These are phyloP conservation scores for Aethina tumida DNA, from an alignment of 1,140 invertebrate genomes.

Conservation along the genomic window DNA sequence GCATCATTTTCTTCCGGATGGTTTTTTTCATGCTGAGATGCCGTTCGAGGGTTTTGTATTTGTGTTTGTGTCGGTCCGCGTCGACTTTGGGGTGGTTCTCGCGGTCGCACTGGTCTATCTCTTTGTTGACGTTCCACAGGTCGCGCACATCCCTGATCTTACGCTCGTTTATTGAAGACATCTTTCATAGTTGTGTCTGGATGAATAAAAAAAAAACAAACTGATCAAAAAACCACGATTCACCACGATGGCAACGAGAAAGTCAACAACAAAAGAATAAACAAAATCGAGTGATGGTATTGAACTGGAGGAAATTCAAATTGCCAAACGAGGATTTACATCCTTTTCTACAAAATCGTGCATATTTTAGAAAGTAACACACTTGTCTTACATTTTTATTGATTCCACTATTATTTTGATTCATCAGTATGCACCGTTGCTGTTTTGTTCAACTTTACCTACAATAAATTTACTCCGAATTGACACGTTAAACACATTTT, in stretches of 20 bases:
- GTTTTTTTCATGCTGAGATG: constrained; percentile 82
- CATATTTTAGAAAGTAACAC: constrained; percentile 18
- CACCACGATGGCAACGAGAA: constrained; percentile 4
- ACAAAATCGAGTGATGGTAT: constrained; percentile 7
- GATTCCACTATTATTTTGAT: constrained; percentile 11
- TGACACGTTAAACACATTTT: constrained; percentile 7
- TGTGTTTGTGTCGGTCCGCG: constrained; percentile 29
- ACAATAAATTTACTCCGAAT: not conserved
- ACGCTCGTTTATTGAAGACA: constrained; percentile 31
- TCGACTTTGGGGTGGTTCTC: constrained; percentile 16
- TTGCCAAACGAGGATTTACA: constrained; percentile 12
- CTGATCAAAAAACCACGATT: constrained; percentile 7
- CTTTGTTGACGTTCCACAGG: constrained; percentile 25
- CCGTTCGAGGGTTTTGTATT: constrained; percentile 60
- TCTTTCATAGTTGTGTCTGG: constrained; percentile 22
- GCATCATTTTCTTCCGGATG: constrained; percentile 75
- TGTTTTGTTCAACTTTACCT: constrained; percentile 7
- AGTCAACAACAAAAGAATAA: constrained; percentile 10
- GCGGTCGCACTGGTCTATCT: constrained; percentile 30
- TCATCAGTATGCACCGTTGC: constrained; percentile 7
- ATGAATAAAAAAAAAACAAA: too few species aligned
- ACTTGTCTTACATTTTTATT: constrained; percentile 11
- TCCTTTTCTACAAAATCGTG: constrained; percentile 16
- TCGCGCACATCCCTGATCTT: constrained; percentile 34
- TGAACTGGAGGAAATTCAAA: constrained; percentile 14